Base-by-base conservation (phyloP, 2,113 vertebrate genomes). In the Canis aureus region DNA sequence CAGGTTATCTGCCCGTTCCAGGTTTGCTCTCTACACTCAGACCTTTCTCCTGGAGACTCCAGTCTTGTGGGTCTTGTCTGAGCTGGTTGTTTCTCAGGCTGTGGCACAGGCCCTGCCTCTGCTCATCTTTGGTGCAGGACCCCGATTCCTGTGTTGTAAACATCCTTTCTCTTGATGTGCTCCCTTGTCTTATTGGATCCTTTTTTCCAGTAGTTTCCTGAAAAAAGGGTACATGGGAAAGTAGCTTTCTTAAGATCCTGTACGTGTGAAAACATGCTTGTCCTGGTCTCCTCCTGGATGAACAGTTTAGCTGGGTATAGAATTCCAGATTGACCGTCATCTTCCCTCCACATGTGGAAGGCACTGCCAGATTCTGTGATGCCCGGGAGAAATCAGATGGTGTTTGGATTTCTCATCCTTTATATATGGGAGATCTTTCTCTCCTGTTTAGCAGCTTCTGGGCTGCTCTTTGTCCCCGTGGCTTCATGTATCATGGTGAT, bases 281-380 rank as follows among this genome's bases (percentile, higher is more conserved):
- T 62, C 51, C n/a, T 23, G 27, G 81, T 74, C 1, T 49, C 38
- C 2, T 25, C 1, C 7, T 43, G 9, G 13, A 1, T 8, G 25
- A 53, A 1, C 12, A 19, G 29, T n/a, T 69, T 25, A 55, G 57
- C 20, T 55, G 59, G 43, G 67, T n/a, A 8, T 32, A 20, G 49
- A 66, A n/a, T 8, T 85, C 43, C 9, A 5, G 27, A 11, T 1
- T 15, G 38, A 6, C 12, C 0, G 0, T 8, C 35, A 1, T 23
- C 57, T 60, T 20, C 53, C 69, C 67, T 49, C 51, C 53, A 49
- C 15, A 11, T 11, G 4, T 9, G 13, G 1, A 22, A 15, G 4
- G 49, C 1, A 1, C 27, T 22, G 29, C 79, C 9, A 0, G 60
- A n/a, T 15, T 79, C 43, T 5, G 1, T 0, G 0, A 7, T 38